Base-by-base conservation (phyloP, 2,797 vertebrate genomes). In the Danio jaintianensis region DNA sequence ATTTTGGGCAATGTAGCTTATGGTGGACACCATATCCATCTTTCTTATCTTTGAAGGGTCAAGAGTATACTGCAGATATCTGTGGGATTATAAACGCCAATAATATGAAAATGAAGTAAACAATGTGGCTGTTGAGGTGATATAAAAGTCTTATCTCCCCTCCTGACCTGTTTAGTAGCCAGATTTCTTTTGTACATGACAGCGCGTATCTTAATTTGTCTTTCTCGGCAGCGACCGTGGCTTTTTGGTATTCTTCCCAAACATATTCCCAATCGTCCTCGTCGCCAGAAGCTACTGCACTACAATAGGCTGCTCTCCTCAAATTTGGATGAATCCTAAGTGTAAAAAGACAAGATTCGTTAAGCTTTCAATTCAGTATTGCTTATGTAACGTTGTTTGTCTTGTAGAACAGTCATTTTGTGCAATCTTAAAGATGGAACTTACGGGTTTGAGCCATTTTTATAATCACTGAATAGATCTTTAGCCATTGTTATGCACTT, bases 91-190 rank as follows among this genome's bases (percentile, higher is more conserved):
- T 11, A 36, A 48, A 74, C 9, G 22, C 16, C 38, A 50, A 58
- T 2, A 5, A 36, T 78, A n/a, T 29, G 29, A 66, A 56, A 13
- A 56, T 47, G 18, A 40, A 6, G 29, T 7, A 38, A 53, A 20
- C 16, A 53, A 5, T 0, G 8, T 58, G n/a, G 1, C 38, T 1
- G 15, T 45, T 47, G 12, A 68, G 15, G 59, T 68, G 50, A 7
- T 1, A 7, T 53, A 58, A 20, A 61, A 7, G 7, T 4, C 6
- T 16, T 4, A 10, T 13, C 7, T 42, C 22, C 56, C 6, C 40
- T 29, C 50, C 66, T 88, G 86, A 98, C 98, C 96, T 95, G 89
- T 89, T 95, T 38, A 99, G 94, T 83, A 98, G 92, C 96, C 96
- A 98, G 82, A 94, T 88, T 0, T 92, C 18, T 10, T 67, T 92